phyloP scores from a whole-genome alignment of 2,113 vertebrate species.

The Campylomormyrus numenius region DNA sequence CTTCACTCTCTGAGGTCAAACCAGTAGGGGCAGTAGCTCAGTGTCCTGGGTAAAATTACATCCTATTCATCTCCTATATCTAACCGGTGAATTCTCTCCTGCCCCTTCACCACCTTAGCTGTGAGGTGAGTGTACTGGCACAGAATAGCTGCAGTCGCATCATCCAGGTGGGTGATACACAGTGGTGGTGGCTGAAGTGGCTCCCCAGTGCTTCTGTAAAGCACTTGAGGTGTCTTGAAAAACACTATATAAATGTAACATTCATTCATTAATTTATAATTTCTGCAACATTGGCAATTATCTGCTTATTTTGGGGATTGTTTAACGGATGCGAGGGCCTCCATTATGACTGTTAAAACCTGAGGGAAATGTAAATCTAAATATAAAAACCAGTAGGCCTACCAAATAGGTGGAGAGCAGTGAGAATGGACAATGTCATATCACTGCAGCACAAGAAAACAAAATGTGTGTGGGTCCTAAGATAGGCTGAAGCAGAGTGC shows the following conservation, averaged over 20 bases:
- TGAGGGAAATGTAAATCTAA: not conserved
- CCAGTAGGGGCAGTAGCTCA: not conserved
- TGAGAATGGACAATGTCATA: not conserved
- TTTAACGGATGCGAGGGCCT: not conserved
- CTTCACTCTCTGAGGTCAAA: not conserved
- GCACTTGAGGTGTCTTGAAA: not conserved
- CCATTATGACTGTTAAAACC: not conserved
- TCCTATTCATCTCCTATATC: no score
- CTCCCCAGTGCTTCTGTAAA: not conserved
- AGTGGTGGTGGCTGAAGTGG: no score
- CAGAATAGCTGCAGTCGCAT: no score
- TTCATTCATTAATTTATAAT: not conserved
- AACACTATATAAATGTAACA: not conserved
- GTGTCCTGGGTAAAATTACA: not conserved
- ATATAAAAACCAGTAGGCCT: not conserved
- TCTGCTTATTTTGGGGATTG: not conserved
- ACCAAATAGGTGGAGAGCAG: not conserved
- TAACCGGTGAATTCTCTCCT: no score
- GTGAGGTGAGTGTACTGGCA: no score
- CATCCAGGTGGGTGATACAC: no score
- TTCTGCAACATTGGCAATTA: not conserved
- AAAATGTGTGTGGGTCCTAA: not conserved
- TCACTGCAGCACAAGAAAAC: not conserved
- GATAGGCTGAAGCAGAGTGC: not conserved
- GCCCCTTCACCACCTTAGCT: no score